phyloP scores from a whole-genome alignment of 2,888 invertebrate genomes.

The Chorisops tibialis region DNA sequence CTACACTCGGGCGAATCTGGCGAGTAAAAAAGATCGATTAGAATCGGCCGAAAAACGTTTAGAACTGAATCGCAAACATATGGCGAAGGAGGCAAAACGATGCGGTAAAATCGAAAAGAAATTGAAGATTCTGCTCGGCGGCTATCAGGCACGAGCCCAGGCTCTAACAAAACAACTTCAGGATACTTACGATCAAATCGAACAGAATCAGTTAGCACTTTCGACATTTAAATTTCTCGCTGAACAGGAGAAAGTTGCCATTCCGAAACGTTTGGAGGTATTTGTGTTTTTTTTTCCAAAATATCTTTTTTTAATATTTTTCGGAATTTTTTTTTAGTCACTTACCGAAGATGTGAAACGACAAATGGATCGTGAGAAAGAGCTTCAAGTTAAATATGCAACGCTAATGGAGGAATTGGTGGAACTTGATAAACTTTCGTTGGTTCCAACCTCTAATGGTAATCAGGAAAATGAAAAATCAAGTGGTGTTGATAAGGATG shows the following conservation, averaged over 20 bases:
- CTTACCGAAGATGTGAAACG: constrained; percentile 88
- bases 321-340: constrained; percentile 55
- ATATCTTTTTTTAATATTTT: not conserved
- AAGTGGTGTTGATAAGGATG: not conserved
- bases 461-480: not conserved
- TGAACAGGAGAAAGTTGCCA: constrained; percentile 84
- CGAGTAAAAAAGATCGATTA: constrained; percentile 92
- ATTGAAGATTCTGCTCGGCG: constrained; percentile 89
- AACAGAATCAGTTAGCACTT: constrained; percentile 82
- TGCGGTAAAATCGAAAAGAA: constrained; percentile 98
- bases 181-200: constrained; percentile 84
- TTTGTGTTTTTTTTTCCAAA: constrained; percentile 13
- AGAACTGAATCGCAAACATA: constrained; percentile 90
- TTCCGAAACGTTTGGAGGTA: constrained; percentile 86
- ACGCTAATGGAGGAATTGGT: constrained; percentile 66
- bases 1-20: constrained; percentile 91
- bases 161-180: constrained; percentile 82
- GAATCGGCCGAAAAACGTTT: constrained; percentile 89
- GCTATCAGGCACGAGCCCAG: constrained; percentile 79
- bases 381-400: constrained; percentile 78
- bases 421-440: constrained; percentile 42
- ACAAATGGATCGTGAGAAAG: constrained; percentile 87
- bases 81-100: constrained; percentile 94
- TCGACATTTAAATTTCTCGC: constrained; percentile 88
- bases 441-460: not conserved